Evolutionary conservation across 30 jellyfish, hydroid and myxozoan species (phyloP), one percentile per base, ranked within the genome.

Genomic region (Hydra vulgaris): DNA sequence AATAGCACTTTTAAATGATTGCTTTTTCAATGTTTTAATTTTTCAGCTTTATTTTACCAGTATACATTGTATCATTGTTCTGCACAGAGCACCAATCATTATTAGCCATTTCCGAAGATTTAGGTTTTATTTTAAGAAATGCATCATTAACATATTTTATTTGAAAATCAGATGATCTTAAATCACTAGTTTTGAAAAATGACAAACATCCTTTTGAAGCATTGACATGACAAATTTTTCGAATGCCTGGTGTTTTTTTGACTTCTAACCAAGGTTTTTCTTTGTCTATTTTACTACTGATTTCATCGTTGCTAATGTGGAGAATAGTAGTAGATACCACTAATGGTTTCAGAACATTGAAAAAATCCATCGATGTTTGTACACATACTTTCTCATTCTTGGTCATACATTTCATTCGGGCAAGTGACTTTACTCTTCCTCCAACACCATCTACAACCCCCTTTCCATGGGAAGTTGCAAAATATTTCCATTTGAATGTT

Each of bases 391-490:
- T 68, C 75, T 68, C 4, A 20, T 23, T 23, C 75, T 68, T 68
- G 75, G 12, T 68, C 75, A 68, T 68, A 20, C 25, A 20, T 68
- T 23, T 68, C 25, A 20, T 68, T n/a, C 75, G 75, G 16, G 20
- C 75, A 77, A 21, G 15, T 85, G 78, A 21, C 85, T 79, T 85
- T 75, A 40, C 77, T 74, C 40, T 79, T 55, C 81, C 91, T 26
- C 93, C 82, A 26, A 80, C 82, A 61, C 86, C 86, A 73, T 69
- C 92, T 12, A 85, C 88, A 16, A 70, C 78, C 19, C 90, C 87
- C 72, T 68, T 81, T 8, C 88, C 87, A 73, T 86, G 88, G 74
- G 73, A 71, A 27, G 92, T 86, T 40, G 86, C 95, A 78, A 71
- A 78, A 26, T 40, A 85, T 71, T 80, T 85, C 95, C 95, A 85